phyloP scores from a whole-genome alignment of 2,113 vertebrate species.

The Dipodomys stephensi region DNA sequence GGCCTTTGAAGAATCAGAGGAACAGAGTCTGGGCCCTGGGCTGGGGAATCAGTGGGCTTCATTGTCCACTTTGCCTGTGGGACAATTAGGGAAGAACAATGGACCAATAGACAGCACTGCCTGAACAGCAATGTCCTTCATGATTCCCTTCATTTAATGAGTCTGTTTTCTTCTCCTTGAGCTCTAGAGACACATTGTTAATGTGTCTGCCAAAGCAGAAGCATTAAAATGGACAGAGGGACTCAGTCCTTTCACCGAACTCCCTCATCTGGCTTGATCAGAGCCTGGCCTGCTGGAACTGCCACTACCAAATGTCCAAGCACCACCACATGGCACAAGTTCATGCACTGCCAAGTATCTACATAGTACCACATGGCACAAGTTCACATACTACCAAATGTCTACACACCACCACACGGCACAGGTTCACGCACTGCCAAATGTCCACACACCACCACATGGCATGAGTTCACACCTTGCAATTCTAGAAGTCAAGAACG shows the following conservation, averaged over 20 bases:
- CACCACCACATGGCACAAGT: no score
- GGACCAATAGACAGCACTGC: not conserved
- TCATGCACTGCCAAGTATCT: no score
- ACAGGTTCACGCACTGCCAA: no score
- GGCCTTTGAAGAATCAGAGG: slow-evolving; percentile 30
- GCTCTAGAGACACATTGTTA: not conserved
- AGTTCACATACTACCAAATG: no score
- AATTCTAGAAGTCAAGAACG: no score
- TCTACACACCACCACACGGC: no score
- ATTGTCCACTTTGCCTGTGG: not conserved
- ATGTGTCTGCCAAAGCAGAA: not conserved
- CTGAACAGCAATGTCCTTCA: not conserved
- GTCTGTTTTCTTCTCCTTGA: not conserved
- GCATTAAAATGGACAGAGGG: not conserved
- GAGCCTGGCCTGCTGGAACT: not conserved
- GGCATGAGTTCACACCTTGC: no score
- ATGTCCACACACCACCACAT: no score
- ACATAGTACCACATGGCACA: no score
- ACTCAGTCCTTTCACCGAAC: not conserved
- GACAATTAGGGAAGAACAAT: not conserved
- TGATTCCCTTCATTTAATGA: not conserved
- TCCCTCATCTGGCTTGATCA: not conserved
- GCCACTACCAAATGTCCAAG: not conserved
- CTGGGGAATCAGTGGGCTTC: not conserved
- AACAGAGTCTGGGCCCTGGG: not conserved